These are phyloP conservation scores for Chrysemys picta DNA, from an alignment of 2,113 vertebrate species.

Conservation along the genomic window DNA sequence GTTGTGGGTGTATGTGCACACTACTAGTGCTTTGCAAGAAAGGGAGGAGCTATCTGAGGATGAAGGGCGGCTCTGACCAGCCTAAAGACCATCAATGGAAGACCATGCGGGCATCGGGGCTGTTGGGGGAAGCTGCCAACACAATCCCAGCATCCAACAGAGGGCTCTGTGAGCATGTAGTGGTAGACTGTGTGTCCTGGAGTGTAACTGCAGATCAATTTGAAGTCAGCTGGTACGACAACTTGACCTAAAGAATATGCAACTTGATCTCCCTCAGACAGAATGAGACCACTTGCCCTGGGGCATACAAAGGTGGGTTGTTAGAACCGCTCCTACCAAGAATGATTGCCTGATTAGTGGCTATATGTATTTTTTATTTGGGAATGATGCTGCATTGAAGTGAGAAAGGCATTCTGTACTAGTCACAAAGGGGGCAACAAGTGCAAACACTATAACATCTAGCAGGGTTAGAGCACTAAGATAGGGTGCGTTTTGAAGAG, in stretches of 20 bases:
- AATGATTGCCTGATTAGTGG: neutral
- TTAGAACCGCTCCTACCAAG: neutral
- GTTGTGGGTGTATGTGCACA: neutral
- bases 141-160: neutral
- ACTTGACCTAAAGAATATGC: neutral
- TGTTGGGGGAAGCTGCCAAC: neutral
- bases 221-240: neutral
- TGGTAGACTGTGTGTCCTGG: neutral
- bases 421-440: neutral
- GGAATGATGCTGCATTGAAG: neutral
- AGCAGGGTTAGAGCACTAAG: neutral
- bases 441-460: neutral
- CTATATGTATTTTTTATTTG: neutral
- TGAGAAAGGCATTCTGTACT: neutral
- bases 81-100: neutral
- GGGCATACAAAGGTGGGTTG: neutral
- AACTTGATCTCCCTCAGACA: neutral
- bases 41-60: neutral
- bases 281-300: neutral
- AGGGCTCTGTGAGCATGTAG: neutral
- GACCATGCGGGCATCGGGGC: neutral
- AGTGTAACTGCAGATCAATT: neutral
- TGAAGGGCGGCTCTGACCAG: neutral
- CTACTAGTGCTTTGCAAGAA: neutral
- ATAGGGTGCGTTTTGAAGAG: neutral